Evolutionary conservation across 2,113 vertebrate genomes (phyloP).

Genomic region (rabbit (Oryctolagus cuniculus)): DNA sequence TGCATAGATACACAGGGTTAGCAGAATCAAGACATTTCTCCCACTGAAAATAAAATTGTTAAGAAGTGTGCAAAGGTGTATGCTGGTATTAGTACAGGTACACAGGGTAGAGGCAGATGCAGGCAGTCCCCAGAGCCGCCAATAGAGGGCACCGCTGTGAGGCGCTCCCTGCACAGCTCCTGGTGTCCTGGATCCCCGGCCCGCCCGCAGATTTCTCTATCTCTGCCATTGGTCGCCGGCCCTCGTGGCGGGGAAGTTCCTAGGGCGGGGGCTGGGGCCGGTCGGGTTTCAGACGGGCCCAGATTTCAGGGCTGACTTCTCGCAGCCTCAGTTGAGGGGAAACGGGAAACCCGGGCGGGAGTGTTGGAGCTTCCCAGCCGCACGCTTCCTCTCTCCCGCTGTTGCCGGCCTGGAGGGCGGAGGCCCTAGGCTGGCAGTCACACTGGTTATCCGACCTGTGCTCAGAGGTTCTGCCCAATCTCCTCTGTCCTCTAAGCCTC

Average conservation of each 20-base stretch:
- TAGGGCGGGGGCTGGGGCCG: background rate
- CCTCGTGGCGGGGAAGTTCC: slow-evolving; percentile 59
- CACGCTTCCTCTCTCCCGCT: slow-evolving; percentile 58
- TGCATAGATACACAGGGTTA: background rate
- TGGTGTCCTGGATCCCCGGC: background rate
- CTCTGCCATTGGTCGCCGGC: fast-evolving
- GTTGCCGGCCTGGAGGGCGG: background rate
- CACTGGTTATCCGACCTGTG: background rate
- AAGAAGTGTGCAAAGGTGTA: background rate
- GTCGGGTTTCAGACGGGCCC: slow-evolving; percentile 24
- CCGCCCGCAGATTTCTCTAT: fast-evolving
- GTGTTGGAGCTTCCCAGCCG: slow-evolving; percentile 68
- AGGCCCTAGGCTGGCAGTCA: background rate
- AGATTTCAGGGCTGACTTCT: slow-evolving; percentile 62
- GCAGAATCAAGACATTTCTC: background rate
- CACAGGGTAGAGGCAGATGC: background rate
- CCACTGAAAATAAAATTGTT: background rate
- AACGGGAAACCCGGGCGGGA: slow-evolving; percentile 63
- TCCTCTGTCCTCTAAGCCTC: background rate
- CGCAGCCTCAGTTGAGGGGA: background rate
- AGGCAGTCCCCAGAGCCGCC: background rate
- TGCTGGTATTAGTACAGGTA: fast-evolving
- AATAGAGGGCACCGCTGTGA: slow-evolving; percentile 47
- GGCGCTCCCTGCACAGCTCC: background rate
- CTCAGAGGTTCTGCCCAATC: background rate